phyloP scores from a whole-genome alignment of 1,140 invertebrate genomes.

The Eumaeus atala region DNA sequence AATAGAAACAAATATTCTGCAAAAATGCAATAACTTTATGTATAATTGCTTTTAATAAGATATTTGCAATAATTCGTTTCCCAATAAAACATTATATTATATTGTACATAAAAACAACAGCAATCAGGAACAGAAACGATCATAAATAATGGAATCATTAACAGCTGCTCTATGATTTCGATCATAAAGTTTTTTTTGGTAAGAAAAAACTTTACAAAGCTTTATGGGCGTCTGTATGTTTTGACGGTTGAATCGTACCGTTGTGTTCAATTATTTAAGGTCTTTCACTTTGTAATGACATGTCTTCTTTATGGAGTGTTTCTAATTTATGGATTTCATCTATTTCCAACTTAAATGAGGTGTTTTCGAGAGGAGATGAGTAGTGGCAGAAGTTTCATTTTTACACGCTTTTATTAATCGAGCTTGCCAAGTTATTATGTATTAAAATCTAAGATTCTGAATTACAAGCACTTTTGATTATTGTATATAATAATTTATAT shows the following conservation, averaged over 20 bases:
- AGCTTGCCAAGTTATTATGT: no score
- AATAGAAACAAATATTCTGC: no score
- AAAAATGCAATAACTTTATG: no score
- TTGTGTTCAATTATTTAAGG: constrained; percentile 36
- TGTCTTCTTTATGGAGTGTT: background rate
- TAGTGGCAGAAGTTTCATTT: no score
- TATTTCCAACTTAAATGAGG: background rate
- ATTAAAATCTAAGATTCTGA: no score
- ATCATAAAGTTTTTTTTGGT: constrained; percentile 54
- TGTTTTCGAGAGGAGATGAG: no score
- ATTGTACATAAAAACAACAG: constrained; percentile 28
- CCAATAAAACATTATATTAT: no score
- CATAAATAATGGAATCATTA: constrained; percentile 72
- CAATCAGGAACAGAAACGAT: constrained; percentile 28
- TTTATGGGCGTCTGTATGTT: constrained; percentile 30
- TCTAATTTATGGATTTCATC: background rate
- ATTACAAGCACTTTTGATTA: no score
- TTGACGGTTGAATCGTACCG: constrained; percentile 51
- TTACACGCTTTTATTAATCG: no score
- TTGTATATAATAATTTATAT: no score
- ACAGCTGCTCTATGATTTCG: constrained; percentile 65
- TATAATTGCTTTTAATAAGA: no score
- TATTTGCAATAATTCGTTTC: no score
- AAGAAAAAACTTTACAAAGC: constrained; percentile 33
- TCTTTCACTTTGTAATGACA: constrained; percentile 18